Evolutionary conservation across 2,888 invertebrate species (phyloP).

Genomic region (Cactoblastis cactorum): DNA sequence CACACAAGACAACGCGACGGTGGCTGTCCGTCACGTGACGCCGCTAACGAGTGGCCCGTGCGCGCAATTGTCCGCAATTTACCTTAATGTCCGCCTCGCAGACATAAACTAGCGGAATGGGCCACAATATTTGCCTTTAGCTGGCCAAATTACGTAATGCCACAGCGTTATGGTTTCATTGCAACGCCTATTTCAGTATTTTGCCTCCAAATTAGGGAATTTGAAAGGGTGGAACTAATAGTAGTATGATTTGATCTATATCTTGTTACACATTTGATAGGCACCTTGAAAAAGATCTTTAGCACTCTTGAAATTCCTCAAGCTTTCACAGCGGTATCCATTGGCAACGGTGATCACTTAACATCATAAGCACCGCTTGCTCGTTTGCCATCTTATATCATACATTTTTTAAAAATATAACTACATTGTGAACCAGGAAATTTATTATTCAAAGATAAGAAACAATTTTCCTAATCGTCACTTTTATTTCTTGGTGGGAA

Average conservation of each 20-base stretch:
- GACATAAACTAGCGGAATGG: conserved; percentile 69
- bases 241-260: background rate
- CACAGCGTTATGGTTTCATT: conserved; percentile 62
- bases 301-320: too few relatives aligned
- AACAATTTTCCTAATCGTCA: conserved; percentile 73
- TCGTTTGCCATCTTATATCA: conserved; percentile 16
- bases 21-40: conserved; percentile 59
- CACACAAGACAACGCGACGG: conserved; percentile 73
- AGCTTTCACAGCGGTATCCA: too few relatives aligned
- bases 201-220: conserved; percentile 15
- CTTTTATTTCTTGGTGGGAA: conserved; percentile 69
- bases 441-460: conserved; percentile 54
- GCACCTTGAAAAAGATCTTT: too few relatives aligned
- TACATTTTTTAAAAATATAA: too few relatives aligned
- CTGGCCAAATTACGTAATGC: conserved; percentile 68
- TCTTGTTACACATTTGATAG: too few relatives aligned
- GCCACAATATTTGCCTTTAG: conserved; percentile 65
- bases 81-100: conserved; percentile 68
- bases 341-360: too few relatives aligned
- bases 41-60: conserved; percentile 74
- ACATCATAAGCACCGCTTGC: too few relatives aligned
- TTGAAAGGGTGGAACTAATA: background rate
- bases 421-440: conserved; percentile 59
- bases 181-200: conserved; percentile 34
- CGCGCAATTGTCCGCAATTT: conserved; percentile 70